Base-by-base conservation (phyloP, 2,888 invertebrate species). In the Nysson spinosus region DNA sequence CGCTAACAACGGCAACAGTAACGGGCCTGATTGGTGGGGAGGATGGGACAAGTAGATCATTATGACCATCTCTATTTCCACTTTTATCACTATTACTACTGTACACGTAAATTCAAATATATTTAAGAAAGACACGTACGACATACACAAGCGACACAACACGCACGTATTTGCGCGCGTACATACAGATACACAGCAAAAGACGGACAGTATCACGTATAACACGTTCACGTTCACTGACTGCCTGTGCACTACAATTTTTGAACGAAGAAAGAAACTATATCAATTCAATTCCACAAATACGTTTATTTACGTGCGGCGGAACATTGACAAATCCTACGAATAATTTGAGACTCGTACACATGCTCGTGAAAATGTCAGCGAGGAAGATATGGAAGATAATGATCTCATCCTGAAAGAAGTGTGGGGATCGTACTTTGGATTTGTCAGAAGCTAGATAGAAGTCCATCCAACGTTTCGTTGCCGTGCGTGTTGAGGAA, bases 1-100 rank as follows among this genome's bases (percentile, higher is more conserved):
- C 52, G 68, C 79, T 69, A 85, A 83, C 74, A 86, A 83, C 49
- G 84, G 82, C 72, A 81, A 77, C 72, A 78, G 79, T 71, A 78
- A 78, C 68, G 85, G 83, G 65, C 81, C 83, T 32, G 86, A 87
- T 72, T 88, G 88, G 88, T 88, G 88, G 88, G 81, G 74, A 73
- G 64, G 14, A 49, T 74, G 58, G 63, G 75, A 78, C 56, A 78
- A 75, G 72, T 79, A 82, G 77, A 78, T 73, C 69, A 67, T 77
- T 75, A 77, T 73, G 57, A 61, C 67, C 65, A 72, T 69, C 66
- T 79, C 78, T 79, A 79, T 80, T 79, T 78, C 80, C 78, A 79
- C 80, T 75, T 75, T 74, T 73, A 80, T 80, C 81, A 83, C 81
- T 81, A 83, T 79, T 82, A 84, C 72, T 84, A 85, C 65, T 86